Evolutionary conservation across 2,888 invertebrate species (phyloP), one percentile per base, ranked within the genome.

Genomic region (Pogonocherus hispidulus): DNA sequence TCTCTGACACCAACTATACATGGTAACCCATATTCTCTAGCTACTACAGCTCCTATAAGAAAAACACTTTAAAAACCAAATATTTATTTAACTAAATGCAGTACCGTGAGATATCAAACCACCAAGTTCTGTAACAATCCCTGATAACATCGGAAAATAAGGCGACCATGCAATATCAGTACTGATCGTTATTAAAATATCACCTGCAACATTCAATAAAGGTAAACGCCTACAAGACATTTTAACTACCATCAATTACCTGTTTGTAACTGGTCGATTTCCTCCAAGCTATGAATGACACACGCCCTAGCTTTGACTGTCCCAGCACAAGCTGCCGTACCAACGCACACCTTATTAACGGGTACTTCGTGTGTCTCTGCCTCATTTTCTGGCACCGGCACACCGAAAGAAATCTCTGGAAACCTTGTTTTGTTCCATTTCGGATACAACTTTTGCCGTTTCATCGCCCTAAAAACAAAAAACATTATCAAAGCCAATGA

Each of bases 141-240:
- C 95, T 0, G 90, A 86, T 16, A 95, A 83, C 54, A 94, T 88
- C 0, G 94, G 93, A 83, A 95, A 95, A 85, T 94, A 94, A 0
- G 94, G 94, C 1, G 92, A 91, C 95, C 95, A 95, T 1, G 93
- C 94, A 73, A 95, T 92, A 81, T 95, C 95, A 0, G 94, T 94
- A 46, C 90, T 89, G 75, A 88, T 88, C 0, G 94, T 93, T 73
- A 95, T 90, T 73, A 95, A 86, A 70, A 95, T 88, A 79, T 95
- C 95, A 0, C 93, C 93, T 72, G 63, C 62, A 81, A 79, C 35
- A 52, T 44, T 52, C 8, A 27, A 3, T 8, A 3, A 27, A 27
- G 4, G 8, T 27, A 5, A 27, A 27, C n/a, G n/a, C n/a, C n/a
- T 27, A 27, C 27, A 5, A 27, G 27, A 5, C 8, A 27, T 8